Evolutionary conservation across 2,888 invertebrate species (phyloP).

Genomic region (Parascotia fuliginaria): DNA sequence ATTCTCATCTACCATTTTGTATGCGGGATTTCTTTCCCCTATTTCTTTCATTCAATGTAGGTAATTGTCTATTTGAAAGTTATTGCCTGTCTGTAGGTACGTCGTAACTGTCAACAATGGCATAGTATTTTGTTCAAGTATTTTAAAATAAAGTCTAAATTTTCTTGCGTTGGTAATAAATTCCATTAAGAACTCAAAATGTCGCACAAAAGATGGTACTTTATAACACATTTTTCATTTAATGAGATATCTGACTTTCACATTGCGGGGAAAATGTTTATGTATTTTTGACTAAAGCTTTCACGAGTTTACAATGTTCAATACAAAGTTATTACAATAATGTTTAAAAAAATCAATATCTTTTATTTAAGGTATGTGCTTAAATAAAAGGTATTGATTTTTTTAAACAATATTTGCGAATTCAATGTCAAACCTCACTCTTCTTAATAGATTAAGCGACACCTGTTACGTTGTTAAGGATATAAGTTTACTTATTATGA

Average conservation of each 20-base stretch:
- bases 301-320: too few species aligned
- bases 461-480: slow-evolving; percentile 71
- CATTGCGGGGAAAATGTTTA: neutral
- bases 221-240: too few species aligned
- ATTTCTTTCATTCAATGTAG: slow-evolving; percentile 38
- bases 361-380: slow-evolving; percentile 4
- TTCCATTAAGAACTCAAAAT: too few species aligned
- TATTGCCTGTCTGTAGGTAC: slow-evolving; percentile 14
- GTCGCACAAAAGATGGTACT: too few species aligned
- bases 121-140: neutral
- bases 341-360: too few species aligned
- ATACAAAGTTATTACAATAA: too few species aligned
- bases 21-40: slow-evolving; percentile 40
- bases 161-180: too few species aligned
- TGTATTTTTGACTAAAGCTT: too few species aligned
- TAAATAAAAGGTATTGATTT: too few species aligned
- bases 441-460: slow-evolving; percentile 57
- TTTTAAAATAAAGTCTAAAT: neutral
- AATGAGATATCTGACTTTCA: neutral
- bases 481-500: too few species aligned
- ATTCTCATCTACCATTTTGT: slow-evolving; percentile 53
- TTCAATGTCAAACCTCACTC: slow-evolving; percentile 60
- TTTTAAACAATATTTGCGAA: slow-evolving; percentile 15
- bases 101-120: neutral
- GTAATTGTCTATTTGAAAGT: slow-evolving; percentile 45